Base-by-base conservation (phyloP, 2,113 vertebrate species). In the Lepidothrix coronata region DNA sequence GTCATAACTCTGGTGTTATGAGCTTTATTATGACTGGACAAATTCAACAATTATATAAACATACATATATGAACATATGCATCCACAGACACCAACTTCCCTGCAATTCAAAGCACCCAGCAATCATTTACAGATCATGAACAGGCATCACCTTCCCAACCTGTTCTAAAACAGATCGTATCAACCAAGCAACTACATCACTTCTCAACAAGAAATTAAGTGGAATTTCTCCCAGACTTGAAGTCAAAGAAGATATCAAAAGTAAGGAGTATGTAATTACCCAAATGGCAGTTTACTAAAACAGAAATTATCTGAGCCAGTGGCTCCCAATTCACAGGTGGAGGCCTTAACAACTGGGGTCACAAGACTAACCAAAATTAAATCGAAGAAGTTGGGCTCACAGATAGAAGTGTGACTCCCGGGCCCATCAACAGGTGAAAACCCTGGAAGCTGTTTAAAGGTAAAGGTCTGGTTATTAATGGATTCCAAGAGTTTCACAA, bases 201-300 rank as follows among this genome's bases (percentile, higher is more conserved):
- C 73, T 75, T 61, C 54, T 71, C 44, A 70, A 31, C 18, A 82
- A 85, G 67, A 85, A 83, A 88, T 27, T 3, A 80, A 88, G 46
- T 48, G 19, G 75, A 84, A 84, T 77, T 88, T 57, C 63, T 89
- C 63, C 68, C 91, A 91, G 51, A 77, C 51, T 77, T 71, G 39
- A 76, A 95, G 72, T 49, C 75, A 48, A 70, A 73, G 76, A 84
- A 61, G 78, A 35, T 41, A 78, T 19, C 51, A 80, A 78, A 96
- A 80, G 48, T 74, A 83, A 96, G 76, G 55, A 74, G 72, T 31
- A 71, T 5, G 8, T 74, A 84, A 93, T 77, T 88, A 90, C 48
- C 21, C 75, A 62, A 91, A 83, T 52, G 79, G 59, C 51, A 88
- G 44, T 80, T 84, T 88, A 35, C 75, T 85, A 94, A 49, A 77